Evolutionary conservation across 2,797 vertebrate species (phyloP).

Genomic region (Muscicapa striata): DNA sequence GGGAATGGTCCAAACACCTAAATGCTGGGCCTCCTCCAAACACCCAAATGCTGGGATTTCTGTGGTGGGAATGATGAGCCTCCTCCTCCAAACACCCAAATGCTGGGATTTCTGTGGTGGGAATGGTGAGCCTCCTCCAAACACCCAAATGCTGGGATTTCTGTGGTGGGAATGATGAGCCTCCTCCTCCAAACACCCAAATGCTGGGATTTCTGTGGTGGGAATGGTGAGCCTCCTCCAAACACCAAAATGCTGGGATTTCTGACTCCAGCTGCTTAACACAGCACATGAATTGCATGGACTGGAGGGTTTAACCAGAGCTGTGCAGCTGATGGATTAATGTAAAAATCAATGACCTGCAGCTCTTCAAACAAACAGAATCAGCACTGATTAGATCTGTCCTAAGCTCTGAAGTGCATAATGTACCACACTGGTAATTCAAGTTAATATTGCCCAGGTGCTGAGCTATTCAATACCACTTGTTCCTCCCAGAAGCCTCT

Average conservation of each 20-base stretch:
- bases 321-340: background rate
- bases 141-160: background rate
- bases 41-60: background rate
- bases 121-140: background rate
- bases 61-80: too few species aligned
- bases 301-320: background rate
- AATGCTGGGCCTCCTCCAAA: background rate
- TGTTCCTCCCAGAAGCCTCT: constrained; percentile 4
- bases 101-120: background rate
- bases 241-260: background rate
- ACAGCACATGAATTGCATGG: background rate
- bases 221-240: background rate
- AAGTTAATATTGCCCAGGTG: constrained; percentile 36
- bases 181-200: background rate
- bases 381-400: background rate
- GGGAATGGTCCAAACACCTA: too few species aligned
- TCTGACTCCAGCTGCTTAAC: background rate
- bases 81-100: background rate
- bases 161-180: too few species aligned
- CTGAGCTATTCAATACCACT: constrained; percentile 19
- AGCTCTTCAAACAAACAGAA: constrained; percentile 34
- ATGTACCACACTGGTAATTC: background rate
- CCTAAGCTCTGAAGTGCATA: background rate
- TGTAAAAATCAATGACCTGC: background rate
- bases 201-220: background rate